These are phyloP conservation scores for Phthorimaea operculella DNA, from an alignment of 1,140 invertebrate species.

Conservation along the genomic window DNA sequence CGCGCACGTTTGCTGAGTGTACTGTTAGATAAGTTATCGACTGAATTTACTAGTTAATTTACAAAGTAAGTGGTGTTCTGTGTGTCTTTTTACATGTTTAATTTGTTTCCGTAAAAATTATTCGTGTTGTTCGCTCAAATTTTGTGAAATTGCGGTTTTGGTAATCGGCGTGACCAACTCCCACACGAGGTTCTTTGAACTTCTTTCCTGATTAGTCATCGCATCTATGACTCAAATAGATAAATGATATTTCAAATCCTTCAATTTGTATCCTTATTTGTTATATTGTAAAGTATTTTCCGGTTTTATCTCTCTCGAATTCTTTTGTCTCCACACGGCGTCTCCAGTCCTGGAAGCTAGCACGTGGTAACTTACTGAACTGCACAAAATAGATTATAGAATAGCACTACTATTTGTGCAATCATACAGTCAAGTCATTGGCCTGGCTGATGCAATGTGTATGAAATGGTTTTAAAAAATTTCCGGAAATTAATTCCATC, in stretches of 20 bases:
- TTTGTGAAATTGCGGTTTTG: not conserved
- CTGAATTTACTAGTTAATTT: slow-evolving; percentile 29
- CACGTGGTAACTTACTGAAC: not conserved
- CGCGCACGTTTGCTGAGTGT: slow-evolving; percentile 62
- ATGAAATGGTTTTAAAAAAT: not conserved
- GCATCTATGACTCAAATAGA: too few relatives aligned
- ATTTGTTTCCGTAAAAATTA: not conserved
- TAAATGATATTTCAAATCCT: too few relatives aligned
- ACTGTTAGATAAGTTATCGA: slow-evolving; percentile 46
- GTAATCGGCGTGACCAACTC: not conserved
- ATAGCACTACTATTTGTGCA: not conserved
- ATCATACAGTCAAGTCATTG: not conserved
- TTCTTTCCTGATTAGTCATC: slow-evolving; percentile 1
- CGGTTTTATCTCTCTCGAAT: not conserved
- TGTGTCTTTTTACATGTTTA: slow-evolving; percentile 13
- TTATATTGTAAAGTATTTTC: too few relatives aligned
- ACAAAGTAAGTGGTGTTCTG: slow-evolving; percentile 43
- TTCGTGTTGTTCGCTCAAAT: not conserved
- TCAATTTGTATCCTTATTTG: too few relatives aligned
- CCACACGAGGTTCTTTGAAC: slow-evolving; percentile 2
- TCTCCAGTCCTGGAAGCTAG: not conserved
- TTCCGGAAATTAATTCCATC: not conserved
- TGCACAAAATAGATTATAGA: too few relatives aligned
- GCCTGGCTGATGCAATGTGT: not conserved
- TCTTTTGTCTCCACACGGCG: not conserved